phyloP scores from a whole-genome alignment of 2,797 vertebrate genomes.

The Cuniculus paca region DNA sequence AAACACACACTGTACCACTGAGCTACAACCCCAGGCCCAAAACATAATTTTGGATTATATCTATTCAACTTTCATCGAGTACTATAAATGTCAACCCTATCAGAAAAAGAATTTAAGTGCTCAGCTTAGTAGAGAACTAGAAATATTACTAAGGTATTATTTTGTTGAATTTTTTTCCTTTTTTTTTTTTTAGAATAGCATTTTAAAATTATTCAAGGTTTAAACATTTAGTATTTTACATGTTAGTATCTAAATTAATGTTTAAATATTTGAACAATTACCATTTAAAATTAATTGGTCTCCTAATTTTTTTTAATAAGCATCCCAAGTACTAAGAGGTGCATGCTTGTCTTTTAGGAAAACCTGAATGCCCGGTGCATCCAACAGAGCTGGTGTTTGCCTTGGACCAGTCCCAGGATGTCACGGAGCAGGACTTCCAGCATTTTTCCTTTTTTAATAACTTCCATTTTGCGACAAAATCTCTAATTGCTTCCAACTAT shows the following conservation, averaged over 20 bases:
- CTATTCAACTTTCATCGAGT: conserved; percentile 37
- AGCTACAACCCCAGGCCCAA: neutral
- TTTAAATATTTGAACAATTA: conserved; percentile 2
- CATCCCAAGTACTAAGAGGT: neutral
- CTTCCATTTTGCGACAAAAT: conserved; percentile 57
- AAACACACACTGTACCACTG: neutral
- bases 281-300: neutral
- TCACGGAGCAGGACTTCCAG: conserved; percentile 71
- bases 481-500: neutral
- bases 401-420: conserved; percentile 83
- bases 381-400: conserved; percentile 85
- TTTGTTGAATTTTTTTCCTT: conserved; percentile 40
- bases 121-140: conserved; percentile 26
- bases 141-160: conserved; percentile 42
- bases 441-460: conserved; percentile 58
- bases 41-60: conserved; percentile 53
- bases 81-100: conserved; percentile 21
- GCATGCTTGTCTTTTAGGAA: conserved; percentile 61
- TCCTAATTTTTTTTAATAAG: neutral
- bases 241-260: neutral
- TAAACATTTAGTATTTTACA: too few species aligned
- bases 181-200: too few species aligned
- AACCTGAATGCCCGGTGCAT: conserved; percentile 71
- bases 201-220: too few species aligned
- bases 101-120: conserved; percentile 54